Conservation (phyloP, 2,113 vertebrate genomes). For the Notiomystis cincta region DNA sequence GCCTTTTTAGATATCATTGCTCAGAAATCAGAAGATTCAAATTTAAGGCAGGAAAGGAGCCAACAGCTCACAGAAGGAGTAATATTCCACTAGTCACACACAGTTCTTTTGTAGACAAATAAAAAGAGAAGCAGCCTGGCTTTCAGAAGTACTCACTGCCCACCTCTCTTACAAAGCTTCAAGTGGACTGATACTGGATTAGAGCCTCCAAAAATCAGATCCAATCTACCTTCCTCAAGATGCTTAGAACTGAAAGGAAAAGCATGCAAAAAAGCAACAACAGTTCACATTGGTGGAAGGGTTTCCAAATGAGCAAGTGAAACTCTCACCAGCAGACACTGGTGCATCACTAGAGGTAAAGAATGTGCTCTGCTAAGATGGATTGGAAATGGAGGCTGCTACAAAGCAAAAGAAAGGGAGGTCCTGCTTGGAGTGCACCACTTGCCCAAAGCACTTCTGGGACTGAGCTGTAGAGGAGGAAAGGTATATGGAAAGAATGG, state of each 20-base stretch:
- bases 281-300: fast-evolving
- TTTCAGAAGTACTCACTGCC: neutral
- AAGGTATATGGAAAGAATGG: neutral
- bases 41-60: neutral
- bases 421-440: neutral
- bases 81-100: neutral
- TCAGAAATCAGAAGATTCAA: neutral
- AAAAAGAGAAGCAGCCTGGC: neutral
- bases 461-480: neutral
- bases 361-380: neutral
- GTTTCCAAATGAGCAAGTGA: neutral
- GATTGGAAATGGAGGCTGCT: neutral
- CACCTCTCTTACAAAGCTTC: neutral
- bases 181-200: neutral
- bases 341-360: neutral
- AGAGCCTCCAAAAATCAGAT: neutral
- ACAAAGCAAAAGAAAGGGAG: neutral
- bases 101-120: neutral
- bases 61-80: neutral
- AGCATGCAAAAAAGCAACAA: neutral
- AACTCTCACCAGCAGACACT: neutral
- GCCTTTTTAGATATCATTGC: neutral
- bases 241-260: neutral
- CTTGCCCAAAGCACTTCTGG: neutral
- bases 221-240: neutral